Evolutionary conservation across 2,797 vertebrate genomes (phyloP), one percentile per base, ranked within the genome.

Genomic region (Darevskia nairensis): DNA sequence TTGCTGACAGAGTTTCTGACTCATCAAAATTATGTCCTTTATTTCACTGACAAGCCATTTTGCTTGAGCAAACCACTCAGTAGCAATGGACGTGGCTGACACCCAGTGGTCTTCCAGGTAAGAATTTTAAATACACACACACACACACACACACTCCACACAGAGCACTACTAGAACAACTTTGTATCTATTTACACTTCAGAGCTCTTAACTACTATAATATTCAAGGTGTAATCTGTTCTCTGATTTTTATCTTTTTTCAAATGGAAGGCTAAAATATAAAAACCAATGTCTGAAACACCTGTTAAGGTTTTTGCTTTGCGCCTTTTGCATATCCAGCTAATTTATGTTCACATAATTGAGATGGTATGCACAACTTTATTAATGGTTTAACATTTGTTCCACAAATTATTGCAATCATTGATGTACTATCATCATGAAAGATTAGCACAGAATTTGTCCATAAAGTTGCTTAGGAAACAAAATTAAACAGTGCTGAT

Each of bases 201-300:
- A 71, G 41, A 61, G 41, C 13, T 76, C 25, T 81, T 50, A 81
- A 68, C 9, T 50, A 68, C 78, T n/a, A 80, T 39, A 23, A 23
- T 76, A 80, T 35, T 55, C 82, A 66, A 93, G 90, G 89, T 94
- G 64, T 94, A 93, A 79, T 85, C 86, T 88, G 88, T 64, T 81
- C 44, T 92, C 89, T 92, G 84, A 9, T 85, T 84, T 87, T 92
- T 88, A 71, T 87, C 82, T 55, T 50, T 92, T 80, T 69, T 78
- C 64, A n/a, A 69, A 87, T 87, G 85, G 89, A 94, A 95, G 93
- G 91, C 83, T 90, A 89, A 92, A 87, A 89, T 86, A 50, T 75
- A 92, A 82, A 89, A 90, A 93, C 77, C 79, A 55, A 86, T 55
- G 15, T 66, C 71, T 75, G 39, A 91, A 41, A 90, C 78, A 71